Evolutionary conservation across 2,888 invertebrate species (phyloP).

Genomic region (Agrenia bidenticulata): DNA sequence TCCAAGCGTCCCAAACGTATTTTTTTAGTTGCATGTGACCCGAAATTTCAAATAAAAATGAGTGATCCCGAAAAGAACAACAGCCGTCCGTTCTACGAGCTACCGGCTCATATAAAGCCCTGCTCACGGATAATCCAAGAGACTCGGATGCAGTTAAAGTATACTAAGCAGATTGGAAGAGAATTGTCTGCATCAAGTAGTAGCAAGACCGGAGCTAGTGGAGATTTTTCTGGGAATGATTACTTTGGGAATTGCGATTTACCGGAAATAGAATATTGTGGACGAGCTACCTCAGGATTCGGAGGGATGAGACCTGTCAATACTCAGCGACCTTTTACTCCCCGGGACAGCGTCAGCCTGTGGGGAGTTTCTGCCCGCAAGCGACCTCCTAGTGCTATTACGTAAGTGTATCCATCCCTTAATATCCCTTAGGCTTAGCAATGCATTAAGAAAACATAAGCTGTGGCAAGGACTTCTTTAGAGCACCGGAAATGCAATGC

Average conservation of each 20-base stretch:
- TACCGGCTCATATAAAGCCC: conserved; percentile 47
- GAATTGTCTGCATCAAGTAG: conserved; percentile 8
- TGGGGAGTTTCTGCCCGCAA: conserved; percentile 50
- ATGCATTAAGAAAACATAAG: too few species aligned
- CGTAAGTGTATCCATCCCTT: too few species aligned
- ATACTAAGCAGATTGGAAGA: conserved; percentile 26
- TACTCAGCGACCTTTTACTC: conserved; percentile 51
- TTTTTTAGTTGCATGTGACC: too few species aligned
- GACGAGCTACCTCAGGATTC: conserved; percentile 1
- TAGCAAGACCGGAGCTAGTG: conserved; percentile 15
- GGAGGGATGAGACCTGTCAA: conserved; percentile 45
- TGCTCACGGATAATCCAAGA: conserved; percentile 51
- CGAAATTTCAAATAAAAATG: not conserved
- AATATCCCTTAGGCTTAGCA: too few species aligned
- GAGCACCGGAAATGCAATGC: too few species aligned
- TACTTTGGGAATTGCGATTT: conserved; percentile 10
- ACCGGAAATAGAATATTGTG: conserved; percentile 27
- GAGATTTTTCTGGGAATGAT: conserved; percentile 8
- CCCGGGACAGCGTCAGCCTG: conserved; percentile 42
- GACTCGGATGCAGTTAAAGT: conserved; percentile 40
- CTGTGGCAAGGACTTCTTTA: too few species aligned
- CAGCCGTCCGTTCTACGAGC: conserved; percentile 47
- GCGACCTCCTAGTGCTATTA: conserved; percentile 51
- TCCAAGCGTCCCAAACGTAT: too few species aligned
- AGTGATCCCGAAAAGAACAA: conserved; percentile 23